Evolutionary conservation across 2,113 vertebrate genomes (phyloP).

Genomic region (Cariama cristata): DNA sequence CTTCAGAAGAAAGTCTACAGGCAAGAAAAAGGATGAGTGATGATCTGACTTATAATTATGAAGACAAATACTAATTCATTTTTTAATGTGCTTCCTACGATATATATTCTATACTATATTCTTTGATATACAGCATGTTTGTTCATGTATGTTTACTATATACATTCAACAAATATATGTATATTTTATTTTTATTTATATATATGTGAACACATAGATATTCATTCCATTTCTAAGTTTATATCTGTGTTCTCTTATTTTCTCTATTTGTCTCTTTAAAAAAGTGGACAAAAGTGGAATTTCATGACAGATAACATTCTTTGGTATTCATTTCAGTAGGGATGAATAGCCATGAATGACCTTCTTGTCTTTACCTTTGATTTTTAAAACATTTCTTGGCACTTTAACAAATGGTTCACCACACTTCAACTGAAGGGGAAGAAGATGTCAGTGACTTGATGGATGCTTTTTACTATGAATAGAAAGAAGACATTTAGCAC

Average conservation of each 20-base stretch:
- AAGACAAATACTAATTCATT: neutral
- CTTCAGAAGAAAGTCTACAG: neutral
- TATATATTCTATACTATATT: neutral
- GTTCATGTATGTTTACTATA: neutral
- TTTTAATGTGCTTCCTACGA: fast-evolving
- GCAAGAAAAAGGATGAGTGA: neutral
- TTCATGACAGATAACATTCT: slow-evolving; percentile 18
- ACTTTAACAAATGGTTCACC: slow-evolving; percentile 31
- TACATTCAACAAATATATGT: neutral
- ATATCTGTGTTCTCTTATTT: neutral
- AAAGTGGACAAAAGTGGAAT: neutral
- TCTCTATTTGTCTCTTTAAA: neutral
- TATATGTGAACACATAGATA: neutral
- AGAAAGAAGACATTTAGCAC: neutral
- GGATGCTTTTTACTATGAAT: neutral
- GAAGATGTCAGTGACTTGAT: slow-evolving; percentile 32
- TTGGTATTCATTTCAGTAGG: neutral
- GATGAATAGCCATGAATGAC: slow-evolving; percentile 41
- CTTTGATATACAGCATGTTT: neutral
- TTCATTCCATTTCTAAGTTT: neutral
- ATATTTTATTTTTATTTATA: neutral
- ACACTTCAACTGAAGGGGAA: slow-evolving; percentile 33
- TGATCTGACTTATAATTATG: neutral
- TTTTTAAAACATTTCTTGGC: slow-evolving; percentile 7
- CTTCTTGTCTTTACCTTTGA: slow-evolving; percentile 41